Evolutionary conservation across 2,797 vertebrate genomes (phyloP), one percentile per base, ranked within the genome.

Genomic region (Telmatherina bonti): DNA sequence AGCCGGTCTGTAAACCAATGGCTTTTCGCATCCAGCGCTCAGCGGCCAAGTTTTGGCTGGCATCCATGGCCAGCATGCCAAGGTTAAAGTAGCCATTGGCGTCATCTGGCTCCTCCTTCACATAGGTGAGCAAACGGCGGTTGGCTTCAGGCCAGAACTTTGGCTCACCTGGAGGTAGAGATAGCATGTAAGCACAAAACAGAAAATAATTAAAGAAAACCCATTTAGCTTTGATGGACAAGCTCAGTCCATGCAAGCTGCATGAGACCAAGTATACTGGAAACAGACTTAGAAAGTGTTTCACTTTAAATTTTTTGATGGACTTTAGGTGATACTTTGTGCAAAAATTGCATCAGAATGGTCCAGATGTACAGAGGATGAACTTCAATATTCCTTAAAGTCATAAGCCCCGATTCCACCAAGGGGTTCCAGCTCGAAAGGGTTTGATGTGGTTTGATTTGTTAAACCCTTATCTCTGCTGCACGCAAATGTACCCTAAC

Each of bases 51-150:
- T 98, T 96, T 74, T 97, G 96, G 58, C 95, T 95, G 62, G 96
- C 96, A 57, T 99, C 98, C 97, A 99, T 99, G 55, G 97, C 97
- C 67, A 99, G 92, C 98, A 99, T 99, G 62, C 98, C 98, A 35
- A 99, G 94, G 89, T 99, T 99, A 90, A 99, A 99, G 89, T 98
- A 99, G 15, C 97, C 98, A 26, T 99, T 99, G 73, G 97, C 96
- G 31, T 99, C 98, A 0, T 94, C 90, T 0, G 98, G 97, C 59
- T 99, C 97, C 86, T 98, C 96, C 85, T 95, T 95, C 76, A 99
- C 90, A 11, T 99, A 99, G 55, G 56, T 91, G 27, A 99, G 91
- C 79, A 99, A 96, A n/a, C 98, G 95, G 22, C 95, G 96, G 85
- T 96, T 97, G 41, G 98, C 98, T 88, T 99, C 98, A 2, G 97